Evolutionary conservation across 92 coral and sea anemone species (phyloP).

Genomic region (Bergia sp.): DNA sequence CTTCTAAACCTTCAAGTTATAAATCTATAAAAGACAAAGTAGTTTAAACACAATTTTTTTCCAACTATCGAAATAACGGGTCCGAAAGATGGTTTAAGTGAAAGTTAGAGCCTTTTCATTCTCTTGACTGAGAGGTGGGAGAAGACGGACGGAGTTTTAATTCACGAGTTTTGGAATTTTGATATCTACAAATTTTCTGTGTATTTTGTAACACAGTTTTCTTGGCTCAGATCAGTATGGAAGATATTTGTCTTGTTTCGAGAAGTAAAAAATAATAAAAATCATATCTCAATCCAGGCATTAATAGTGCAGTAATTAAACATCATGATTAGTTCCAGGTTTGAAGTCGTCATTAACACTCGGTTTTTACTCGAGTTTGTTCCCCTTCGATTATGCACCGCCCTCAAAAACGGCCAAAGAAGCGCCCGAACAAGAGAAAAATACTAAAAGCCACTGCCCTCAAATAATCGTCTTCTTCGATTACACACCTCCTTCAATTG

Average conservation of each 20-base stretch:
- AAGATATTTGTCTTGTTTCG: neutral
- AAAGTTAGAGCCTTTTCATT: too few species aligned
- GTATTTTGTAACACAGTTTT: neutral
- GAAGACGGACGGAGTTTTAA: too few species aligned
- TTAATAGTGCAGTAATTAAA: neutral
- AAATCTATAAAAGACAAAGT: too few species aligned
- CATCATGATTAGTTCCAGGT: neutral
- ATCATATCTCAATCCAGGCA: neutral
- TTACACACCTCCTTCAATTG: neutral
- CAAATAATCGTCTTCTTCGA: neutral
- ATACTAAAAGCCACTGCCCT: neutral
- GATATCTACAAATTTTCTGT: neutral
- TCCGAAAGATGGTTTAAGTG: too few species aligned
- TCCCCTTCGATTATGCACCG: neutral
- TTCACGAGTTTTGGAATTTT: too few species aligned
- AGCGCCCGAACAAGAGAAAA: neutral
- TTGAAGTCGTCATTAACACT: neutral
- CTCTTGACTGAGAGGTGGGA: too few species aligned
- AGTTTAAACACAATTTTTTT: too few species aligned
- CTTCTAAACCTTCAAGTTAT: too few species aligned
- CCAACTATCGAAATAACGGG: too few species aligned
- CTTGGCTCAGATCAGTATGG: neutral
- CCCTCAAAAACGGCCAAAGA: neutral
- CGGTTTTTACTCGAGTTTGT: neutral
- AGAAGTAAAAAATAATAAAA: neutral